Evolutionary conservation across 2,797 vertebrate species (phyloP), one percentile per base, ranked within the genome.

Genomic region (Cirrhinus mrigala): DNA sequence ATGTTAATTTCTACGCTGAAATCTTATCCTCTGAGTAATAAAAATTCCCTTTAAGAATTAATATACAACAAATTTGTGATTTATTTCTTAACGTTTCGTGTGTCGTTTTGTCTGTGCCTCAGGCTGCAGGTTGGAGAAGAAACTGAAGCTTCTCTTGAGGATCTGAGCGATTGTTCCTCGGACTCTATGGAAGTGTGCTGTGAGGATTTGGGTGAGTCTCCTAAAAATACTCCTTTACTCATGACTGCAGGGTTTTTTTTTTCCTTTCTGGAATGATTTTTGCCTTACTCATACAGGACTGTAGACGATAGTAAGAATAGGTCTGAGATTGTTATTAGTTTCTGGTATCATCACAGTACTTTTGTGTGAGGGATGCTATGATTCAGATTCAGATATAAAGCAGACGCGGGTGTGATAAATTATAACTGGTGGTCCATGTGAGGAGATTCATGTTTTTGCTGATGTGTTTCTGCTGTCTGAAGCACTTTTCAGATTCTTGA

Each of bases 121-220:
- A 96, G 95, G 86, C 92, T 94, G 84, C 94, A 94, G 89, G 85
- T 93, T 75, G 92, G 89, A 1, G 94, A 94, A 16, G 92, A 94
- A 48, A 16, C 89, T 29, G 92, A 94, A 4, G 60, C 90, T 46
- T 89, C 90, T 48, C 88, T 94, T 58, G 94, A 96, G 76, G 94
- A 96, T 83, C 89, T 95, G 10, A 96, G 94, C 78, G 95, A 95
- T 90, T 93, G 92, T 66, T 93, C 93, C 27, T 90, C 93, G 0
- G 93, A 94, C 58, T 93, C 95, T 79, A 92, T 94, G 84, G 95
- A 96, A 85, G 93, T 95, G 27, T 93, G 92, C 86, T 94, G 95
- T 90, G 94, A 96, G 4, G 91, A 95, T 68, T 40, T 94, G 1
- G 95, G 97, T 97, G 90, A 96, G 97, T 93, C n/a, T 81, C 68